Evolutionary conservation across 2,888 invertebrate species (phyloP).

Genomic region (Prosopocoilus inquinatus): DNA sequence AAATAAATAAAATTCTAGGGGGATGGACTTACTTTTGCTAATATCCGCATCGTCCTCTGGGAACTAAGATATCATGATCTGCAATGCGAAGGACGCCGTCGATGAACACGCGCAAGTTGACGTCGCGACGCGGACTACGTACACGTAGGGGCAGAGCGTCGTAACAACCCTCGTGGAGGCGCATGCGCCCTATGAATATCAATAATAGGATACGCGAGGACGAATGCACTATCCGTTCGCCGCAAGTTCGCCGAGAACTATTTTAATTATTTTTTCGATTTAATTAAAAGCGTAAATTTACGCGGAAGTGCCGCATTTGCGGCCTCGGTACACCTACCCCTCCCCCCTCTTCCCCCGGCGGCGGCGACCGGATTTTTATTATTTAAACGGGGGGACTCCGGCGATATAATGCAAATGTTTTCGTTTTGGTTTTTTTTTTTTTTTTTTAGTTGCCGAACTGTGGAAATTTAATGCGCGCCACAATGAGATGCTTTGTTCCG

Average conservation of each 20-base stretch:
- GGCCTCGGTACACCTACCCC: background rate
- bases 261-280: background rate
- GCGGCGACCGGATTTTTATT: background rate
- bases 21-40: too few relatives aligned
- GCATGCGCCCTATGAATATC: slow-evolving; percentile 17
- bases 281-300: background rate
- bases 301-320: background rate
- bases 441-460: too few relatives aligned
- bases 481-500: too few relatives aligned
- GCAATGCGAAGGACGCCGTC: background rate
- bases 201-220: slow-evolving; percentile 17
- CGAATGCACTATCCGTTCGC: slow-evolving; percentile 9
- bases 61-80: too few relatives aligned
- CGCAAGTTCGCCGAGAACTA: background rate
- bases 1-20: too few relatives aligned
- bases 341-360: background rate
- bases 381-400: too few relatives aligned
- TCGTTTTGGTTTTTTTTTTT: too few relatives aligned
- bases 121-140: slow-evolving; percentile 17
- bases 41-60: too few relatives aligned
- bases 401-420: too few relatives aligned
- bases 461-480: too few relatives aligned
- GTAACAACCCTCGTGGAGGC: slow-evolving; percentile 17
- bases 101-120: background rate
- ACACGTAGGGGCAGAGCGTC: slow-evolving; percentile 9